Evolutionary conservation across 2,113 vertebrate species (phyloP).

Genomic region (Oryzias woworae): DNA sequence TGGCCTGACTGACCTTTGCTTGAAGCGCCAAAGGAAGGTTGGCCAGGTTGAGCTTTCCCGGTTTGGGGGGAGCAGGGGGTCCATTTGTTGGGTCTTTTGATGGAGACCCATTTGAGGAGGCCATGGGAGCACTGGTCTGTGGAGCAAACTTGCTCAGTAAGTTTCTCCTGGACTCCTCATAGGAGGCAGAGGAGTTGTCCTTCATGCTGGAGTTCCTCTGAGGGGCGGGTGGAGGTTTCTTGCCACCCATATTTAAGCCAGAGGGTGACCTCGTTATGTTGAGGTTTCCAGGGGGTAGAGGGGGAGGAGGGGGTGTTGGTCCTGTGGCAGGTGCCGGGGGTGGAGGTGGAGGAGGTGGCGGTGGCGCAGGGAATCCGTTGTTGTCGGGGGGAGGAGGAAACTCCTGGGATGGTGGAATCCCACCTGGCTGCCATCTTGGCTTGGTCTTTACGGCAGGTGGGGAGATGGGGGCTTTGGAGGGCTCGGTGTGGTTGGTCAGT

Average conservation of each 20-base stretch:
- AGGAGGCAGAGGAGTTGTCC: slow-evolving; percentile 76
- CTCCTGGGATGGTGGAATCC: slow-evolving; percentile 78
- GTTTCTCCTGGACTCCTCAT: slow-evolving; percentile 85
- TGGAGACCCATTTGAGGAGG: slow-evolving; percentile 74
- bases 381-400: slow-evolving; percentile 73
- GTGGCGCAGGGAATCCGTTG: slow-evolving; percentile 53
- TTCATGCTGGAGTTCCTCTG: slow-evolving; percentile 92
- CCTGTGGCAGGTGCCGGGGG: slow-evolving; percentile 60
- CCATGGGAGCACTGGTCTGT: slow-evolving; percentile 44
- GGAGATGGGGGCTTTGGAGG: slow-evolving; percentile 80
- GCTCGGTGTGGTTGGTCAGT: slow-evolving; percentile 56
- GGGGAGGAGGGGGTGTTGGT: slow-evolving; percentile 72
- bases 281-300: slow-evolving; percentile 71
- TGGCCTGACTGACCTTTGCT: slow-evolving; percentile 70
- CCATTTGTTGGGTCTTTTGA: slow-evolving; percentile 80
- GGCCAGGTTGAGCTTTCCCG: slow-evolving; percentile 89
- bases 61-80: slow-evolving; percentile 90
- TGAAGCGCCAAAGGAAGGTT: slow-evolving; percentile 84
- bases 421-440: slow-evolving; percentile 90
- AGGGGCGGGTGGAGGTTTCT: slow-evolving; percentile 90
- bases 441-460: slow-evolving; percentile 93
- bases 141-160: slow-evolving; percentile 89
- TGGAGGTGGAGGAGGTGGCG: slow-evolving; percentile 60
- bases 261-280: slow-evolving; percentile 76
- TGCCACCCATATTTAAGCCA: slow-evolving; percentile 75